Percentiles rank a stretch among this genome's conserved stretches.
Conservation (phyloP, 2,113 vertebrate species). For the Lontra canadensis region DNA sequence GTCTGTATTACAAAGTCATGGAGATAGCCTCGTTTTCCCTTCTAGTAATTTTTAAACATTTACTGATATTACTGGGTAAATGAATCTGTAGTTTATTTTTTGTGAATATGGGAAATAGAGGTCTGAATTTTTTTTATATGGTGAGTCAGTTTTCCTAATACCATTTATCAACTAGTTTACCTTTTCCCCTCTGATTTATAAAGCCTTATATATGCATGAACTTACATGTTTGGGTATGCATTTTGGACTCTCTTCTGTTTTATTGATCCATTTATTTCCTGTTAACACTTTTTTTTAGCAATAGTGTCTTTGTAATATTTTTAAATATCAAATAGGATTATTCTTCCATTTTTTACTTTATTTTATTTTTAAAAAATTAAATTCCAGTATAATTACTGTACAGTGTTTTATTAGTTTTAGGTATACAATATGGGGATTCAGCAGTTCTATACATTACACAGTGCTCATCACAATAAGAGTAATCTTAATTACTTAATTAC, state of each 20-base stretch:
- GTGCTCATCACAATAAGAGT: not conserved
- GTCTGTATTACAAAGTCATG: not conserved
- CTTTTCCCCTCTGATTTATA: not conserved
- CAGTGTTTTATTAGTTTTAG: not conserved
- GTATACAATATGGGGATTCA: not conserved
- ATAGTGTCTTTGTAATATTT: not conserved
- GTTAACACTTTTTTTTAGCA: not conserved
- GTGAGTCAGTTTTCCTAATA: not conserved
- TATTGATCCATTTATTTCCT: not conserved
- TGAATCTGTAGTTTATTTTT: not conserved
- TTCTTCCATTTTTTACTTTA: not conserved
- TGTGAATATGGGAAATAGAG: not conserved
- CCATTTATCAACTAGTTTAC: not conserved
- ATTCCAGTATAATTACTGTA: not conserved
- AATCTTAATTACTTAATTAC: too few relatives aligned
- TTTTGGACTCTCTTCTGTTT: constrained; percentile 21
- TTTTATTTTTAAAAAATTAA: not conserved
- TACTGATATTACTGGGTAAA: not conserved
- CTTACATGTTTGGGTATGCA: not conserved
- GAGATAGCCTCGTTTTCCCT: not conserved
- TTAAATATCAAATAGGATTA: not conserved
- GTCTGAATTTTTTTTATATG: not conserved
- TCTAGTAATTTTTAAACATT: not conserved
- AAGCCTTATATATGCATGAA: not conserved
- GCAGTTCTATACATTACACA: not conserved